Evolutionary conservation across 2,888 invertebrate species (phyloP), one percentile per base, ranked within the genome.

Genomic region (Tinea pellionella): DNA sequence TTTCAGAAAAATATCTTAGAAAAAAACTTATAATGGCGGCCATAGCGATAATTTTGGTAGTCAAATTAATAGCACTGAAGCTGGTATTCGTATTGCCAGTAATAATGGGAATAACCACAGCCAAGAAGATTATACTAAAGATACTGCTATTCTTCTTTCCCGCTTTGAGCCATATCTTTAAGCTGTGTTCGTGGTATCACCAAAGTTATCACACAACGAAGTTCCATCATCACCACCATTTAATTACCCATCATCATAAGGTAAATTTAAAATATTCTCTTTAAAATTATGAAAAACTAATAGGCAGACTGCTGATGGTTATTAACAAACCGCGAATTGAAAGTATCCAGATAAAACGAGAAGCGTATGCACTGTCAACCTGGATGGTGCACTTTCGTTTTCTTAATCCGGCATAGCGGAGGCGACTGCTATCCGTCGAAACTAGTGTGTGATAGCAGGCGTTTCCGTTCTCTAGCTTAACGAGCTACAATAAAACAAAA

Each of bases 121-220:
- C 95, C 2, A 96, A 96, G 81, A 95, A 95, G 75, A 87, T 96
- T 67, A 89, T 95, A 69, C 83, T 96, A 51, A 95, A 96, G 72
- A 82, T 95, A 59, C 77, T 96, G 12, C 88, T 96, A 18, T 95
- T 95, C 88, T 71, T 96, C 42, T 94, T 95, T 80, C 95, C 95
- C 0, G 94, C 94, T 0, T 77, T 96, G 63, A 91, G 93, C 61
- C 94, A 95, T 73, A 89, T 96, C 63, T 95, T 95, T 85, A 95
- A 95, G 74, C 84, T 95, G 13, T 96, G 95, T 76, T 93, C 94
- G 4, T 93, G 93, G 86, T 95, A 94, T 69, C 93, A 94, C 65
- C 90, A 92, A 67, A 89, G 89, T 63, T 91, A 90, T 68, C 92
- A 93, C 67, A 89, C 90, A 13, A 92, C 93, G 53, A 94, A 94